Base-by-base conservation (phyloP, 2,888 invertebrate genomes). In the Willowsia nigromaculata region DNA sequence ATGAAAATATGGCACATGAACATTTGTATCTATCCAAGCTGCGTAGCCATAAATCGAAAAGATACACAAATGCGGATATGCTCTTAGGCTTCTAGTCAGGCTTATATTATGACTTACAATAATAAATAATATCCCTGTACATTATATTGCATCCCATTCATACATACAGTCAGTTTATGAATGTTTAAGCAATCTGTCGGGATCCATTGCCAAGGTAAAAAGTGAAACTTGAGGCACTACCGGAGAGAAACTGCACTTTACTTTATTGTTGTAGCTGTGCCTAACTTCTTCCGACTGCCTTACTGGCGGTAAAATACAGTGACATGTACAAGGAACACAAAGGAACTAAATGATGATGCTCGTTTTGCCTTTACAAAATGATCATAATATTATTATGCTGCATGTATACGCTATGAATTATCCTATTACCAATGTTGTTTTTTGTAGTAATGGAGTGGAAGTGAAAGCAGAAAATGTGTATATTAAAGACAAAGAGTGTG, bases 131-230 rank as follows among this genome's bases (percentile, higher is more conserved):
- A n/a, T n/a, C n/a, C n/a, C n/a, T 37, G 4, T 65, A 37, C 25
- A n/a, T 43, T 43, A 43, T 43, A 71, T n/a, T 71, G 40, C 40
- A 43, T 43, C 30, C 71, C 40, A 11, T 9, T 15, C 30, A 4
- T 25, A 50, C n/a, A 47, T 56, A 53, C 53, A 15, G 33, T 40
- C 43, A 62, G 47, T 85, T 85, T 78, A 78, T 87, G 71, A 87
- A 87, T 87, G 71, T 87, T 87, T 85, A 74, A 81, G 71, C 81
- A 62, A 87, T 87, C 87, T 59, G 87, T 74, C 81, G 25, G 59
- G 80, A 53, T 37, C 40, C 80, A 68, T 65, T 65, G 47, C 33
- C 25, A 47, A 43, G 47, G 62, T 30, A 76, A 56, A 71, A 78
- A 59, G 33, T 37, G 43, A 85, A 85, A 85, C 25, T 56, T 85